A percentile compares a stretch with the other conserved stretches of the same genome.
Evolutionary conservation across 2,797 vertebrate species (phyloP).

Genomic region (Mastacembelus armatus): DNA sequence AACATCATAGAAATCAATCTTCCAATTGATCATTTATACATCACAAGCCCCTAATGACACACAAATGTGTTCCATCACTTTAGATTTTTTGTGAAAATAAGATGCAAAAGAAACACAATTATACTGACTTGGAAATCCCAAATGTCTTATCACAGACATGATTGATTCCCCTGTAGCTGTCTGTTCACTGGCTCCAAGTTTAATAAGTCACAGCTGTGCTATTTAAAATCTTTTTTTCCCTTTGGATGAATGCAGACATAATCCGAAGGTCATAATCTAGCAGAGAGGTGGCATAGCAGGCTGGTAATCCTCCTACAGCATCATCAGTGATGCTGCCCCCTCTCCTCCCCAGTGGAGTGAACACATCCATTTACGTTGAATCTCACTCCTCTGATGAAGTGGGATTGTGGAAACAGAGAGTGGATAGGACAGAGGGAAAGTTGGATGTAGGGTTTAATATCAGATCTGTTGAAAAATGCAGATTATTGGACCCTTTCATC

Average conservation of each 20-base stretch:
- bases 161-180: slow-evolving; percentile 7
- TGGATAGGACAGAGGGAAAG: slow-evolving; percentile 11
- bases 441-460: slow-evolving; percentile 43
- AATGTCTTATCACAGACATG: background rate
- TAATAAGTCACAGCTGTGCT: slow-evolving; percentile 28
- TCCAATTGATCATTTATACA: too few relatives aligned
- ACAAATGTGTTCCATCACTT: too few relatives aligned
- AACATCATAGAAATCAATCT: too few relatives aligned
- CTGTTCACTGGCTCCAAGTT: background rate
- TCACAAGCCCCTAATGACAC: too few relatives aligned
- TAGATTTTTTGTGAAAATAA: background rate
- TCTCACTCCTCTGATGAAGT: slow-evolving; percentile 18
- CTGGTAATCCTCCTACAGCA: slow-evolving; percentile 58
- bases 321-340: slow-evolving; percentile 45
- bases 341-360: slow-evolving; percentile 30
- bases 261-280: slow-evolving; percentile 67
- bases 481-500: slow-evolving; percentile 56
- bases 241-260: slow-evolving; percentile 54
- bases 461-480: slow-evolving; percentile 31
- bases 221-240: slow-evolving; percentile 22
- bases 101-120: background rate
- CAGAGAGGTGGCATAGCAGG: slow-evolving; percentile 54
- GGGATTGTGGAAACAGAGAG: slow-evolving; percentile 16
- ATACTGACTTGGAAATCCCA: background rate
- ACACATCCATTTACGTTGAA: slow-evolving; percentile 58